Evolutionary conservation across 1,140 invertebrate species (phyloP), one percentile per base, ranked within the genome.

Genomic region (Bactericera cockerelli): DNA sequence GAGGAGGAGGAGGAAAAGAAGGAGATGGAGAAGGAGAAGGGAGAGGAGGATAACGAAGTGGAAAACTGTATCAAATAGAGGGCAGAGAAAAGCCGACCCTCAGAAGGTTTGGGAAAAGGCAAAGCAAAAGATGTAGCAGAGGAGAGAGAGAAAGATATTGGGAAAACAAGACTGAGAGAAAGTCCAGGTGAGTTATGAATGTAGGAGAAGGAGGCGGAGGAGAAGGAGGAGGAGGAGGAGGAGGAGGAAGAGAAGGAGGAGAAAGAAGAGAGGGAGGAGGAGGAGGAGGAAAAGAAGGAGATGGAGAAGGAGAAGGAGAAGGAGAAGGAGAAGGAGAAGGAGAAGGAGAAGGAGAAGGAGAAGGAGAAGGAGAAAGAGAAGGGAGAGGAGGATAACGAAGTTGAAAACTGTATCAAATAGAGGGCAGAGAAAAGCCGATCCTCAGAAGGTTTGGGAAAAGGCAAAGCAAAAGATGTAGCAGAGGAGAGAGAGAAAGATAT

Each of bases 201-300:
- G 16, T n/a, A 8, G 26, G 33, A 39, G 26, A 31, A 39, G 21
- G 22, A 22, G 26, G 33, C 2, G 56, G 33, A 60, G 33, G 25
- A 28, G 36, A 61, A 33, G 22, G 38, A 26, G 59, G 42, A 56
- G 42, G 26, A 26, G 59, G 58, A 56, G 28, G 38, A 49, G 49
- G 39, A 49, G 56, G 58, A 56, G 61, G 42, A 38, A 39, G 58
- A 25, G 57, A 63, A 55, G 53, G 38, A 63, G 58, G 39, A 56
- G 54, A 56, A 54, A 58, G n/a, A 56, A 39, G 28, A 57, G 56
- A 33, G 55, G 57, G 42, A 59, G 59, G 38, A 6, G 13, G 28
- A 31, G 28, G 13, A 6, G 28, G 13, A 56, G 21, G 22, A 31
- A 13, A 31, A 31, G 13, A 13, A 31, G 59, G 56, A 22, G 57